Evolutionary conservation across 92 coral and sea anemone species (phyloP).

Genomic region (Plumapathes pennacea): DNA sequence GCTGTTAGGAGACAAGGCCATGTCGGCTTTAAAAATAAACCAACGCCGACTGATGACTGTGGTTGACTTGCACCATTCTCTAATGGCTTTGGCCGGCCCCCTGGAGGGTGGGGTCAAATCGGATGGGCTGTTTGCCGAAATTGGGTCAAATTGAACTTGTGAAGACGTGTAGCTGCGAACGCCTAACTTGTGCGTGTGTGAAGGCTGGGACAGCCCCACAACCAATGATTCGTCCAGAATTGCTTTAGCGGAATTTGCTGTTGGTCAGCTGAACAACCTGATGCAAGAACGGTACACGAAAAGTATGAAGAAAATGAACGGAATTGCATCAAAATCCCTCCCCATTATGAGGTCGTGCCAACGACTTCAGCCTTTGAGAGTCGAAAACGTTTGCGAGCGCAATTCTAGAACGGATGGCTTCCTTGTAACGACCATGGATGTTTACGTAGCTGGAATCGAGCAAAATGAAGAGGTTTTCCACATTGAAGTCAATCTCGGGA

Average conservation of each 20-base stretch:
- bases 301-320: not conserved
- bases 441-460: conserved; percentile 20
- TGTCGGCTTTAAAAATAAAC: conserved; percentile 52
- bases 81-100: conserved; percentile 62
- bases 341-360: conserved; percentile 44
- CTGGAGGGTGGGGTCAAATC: conserved; percentile 45
- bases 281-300: conserved; percentile 35
- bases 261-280: conserved; percentile 75
- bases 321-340: not conserved
- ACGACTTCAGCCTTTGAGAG: conserved; percentile 62
- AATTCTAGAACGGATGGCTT: conserved; percentile 51
- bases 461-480: conserved; percentile 68
- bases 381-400: conserved; percentile 73
- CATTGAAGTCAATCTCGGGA: conserved; percentile 49
- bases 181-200: conserved; percentile 81
- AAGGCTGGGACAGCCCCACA: conserved; percentile 86
- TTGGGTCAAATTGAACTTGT: conserved; percentile 61
- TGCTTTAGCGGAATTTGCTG: conserved; percentile 83
- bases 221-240: conserved; percentile 63
- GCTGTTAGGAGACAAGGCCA: conserved; percentile 58
- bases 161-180: conserved; percentile 62
- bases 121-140: conserved; percentile 63
- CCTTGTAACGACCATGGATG: conserved; percentile 60
- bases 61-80: conserved; percentile 72
- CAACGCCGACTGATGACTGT: conserved; percentile 75